Percentiles rank a stretch among this genome's conserved stretches.
phyloP scores from a whole-genome alignment of 2,797 vertebrate genomes.

The Myotis pilosus region DNA sequence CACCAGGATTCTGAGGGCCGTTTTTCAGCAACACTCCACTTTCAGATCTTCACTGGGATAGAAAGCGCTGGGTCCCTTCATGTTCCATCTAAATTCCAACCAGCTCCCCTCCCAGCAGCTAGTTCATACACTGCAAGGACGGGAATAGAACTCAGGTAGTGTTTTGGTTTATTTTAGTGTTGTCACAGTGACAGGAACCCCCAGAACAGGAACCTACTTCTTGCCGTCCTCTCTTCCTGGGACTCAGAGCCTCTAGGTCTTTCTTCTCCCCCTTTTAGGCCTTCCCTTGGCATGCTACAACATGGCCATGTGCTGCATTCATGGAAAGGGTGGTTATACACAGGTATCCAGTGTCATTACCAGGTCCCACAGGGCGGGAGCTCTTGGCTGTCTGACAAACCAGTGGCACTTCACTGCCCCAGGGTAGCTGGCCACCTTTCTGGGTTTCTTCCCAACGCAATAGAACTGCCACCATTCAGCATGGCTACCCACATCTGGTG shows the following conservation, averaged over 20 bases:
- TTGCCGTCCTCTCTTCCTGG: not conserved
- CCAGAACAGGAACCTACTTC: not conserved
- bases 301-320: not conserved
- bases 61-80: not conserved
- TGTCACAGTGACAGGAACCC: constrained; percentile 70
- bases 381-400: not conserved
- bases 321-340: not conserved
- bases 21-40: not conserved
- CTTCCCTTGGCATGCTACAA: not conserved
- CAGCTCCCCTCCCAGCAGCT: not conserved
- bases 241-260: constrained; percentile 53
- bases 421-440: not conserved
- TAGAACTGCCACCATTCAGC: not conserved
- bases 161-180: constrained; percentile 79
- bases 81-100: not conserved
- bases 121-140: not conserved
- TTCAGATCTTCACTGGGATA: not conserved
- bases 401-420: constrained; percentile 52
- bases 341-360: not conserved
- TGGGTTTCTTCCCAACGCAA: not conserved
- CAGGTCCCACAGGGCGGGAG: not conserved
- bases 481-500: not conserved
- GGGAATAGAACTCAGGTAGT: constrained; percentile 57
- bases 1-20: not conserved
- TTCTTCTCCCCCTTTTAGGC: not conserved